phyloP scores from a whole-genome alignment of 2,797 vertebrate species.

The Aulostomus chinensis region DNA sequence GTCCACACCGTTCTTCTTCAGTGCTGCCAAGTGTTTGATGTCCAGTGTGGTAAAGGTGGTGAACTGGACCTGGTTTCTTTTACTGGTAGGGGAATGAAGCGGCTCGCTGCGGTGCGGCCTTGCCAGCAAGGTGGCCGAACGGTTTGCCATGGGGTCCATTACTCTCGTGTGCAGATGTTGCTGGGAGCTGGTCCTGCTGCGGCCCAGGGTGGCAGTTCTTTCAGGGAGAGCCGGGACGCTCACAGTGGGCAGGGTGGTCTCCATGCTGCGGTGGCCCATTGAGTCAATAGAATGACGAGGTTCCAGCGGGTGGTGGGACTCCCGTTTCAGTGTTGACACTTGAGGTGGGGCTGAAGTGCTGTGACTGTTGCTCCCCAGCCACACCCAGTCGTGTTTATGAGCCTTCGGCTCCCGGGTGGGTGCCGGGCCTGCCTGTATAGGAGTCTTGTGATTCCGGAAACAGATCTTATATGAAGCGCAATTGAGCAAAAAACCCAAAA shows the following conservation, averaged over 20 bases:
- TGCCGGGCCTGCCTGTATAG: constrained; percentile 74
- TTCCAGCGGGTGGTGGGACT: constrained; percentile 73
- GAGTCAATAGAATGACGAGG: constrained; percentile 77
- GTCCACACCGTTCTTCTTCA: constrained; percentile 80
- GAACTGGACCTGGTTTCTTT: constrained; percentile 94
- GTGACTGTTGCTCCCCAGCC: constrained; percentile 79
- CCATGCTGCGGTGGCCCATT: constrained; percentile 61
- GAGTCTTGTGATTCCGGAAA: constrained; percentile 83
- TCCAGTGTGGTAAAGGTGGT: constrained; percentile 90
- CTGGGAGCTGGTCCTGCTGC: constrained; percentile 68
- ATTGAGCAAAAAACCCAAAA: constrained; percentile 92
- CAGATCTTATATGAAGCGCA: constrained; percentile 86
- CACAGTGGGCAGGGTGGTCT: constrained; percentile 46
- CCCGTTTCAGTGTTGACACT: constrained; percentile 55
- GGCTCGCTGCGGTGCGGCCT: constrained; percentile 78
- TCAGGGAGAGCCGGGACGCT: constrained; percentile 75
- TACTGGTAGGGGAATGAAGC: constrained; percentile 91
- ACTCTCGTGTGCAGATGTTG: constrained; percentile 59
- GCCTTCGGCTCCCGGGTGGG: constrained; percentile 76
- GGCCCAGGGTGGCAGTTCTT: constrained; percentile 88
- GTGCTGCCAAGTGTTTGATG: constrained; percentile 80
- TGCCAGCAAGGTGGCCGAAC: constrained; percentile 72
- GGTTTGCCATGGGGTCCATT: constrained; percentile 74
- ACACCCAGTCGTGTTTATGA: constrained; percentile 92
- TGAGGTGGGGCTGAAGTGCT: constrained; percentile 50